A percentile compares a stretch with the other conserved stretches of the same genome.
These are phyloP conservation scores for Drosophila nr. perissopoda DNA, from an alignment of 2,888 invertebrate genomes.

Conservation along the genomic window DNA sequence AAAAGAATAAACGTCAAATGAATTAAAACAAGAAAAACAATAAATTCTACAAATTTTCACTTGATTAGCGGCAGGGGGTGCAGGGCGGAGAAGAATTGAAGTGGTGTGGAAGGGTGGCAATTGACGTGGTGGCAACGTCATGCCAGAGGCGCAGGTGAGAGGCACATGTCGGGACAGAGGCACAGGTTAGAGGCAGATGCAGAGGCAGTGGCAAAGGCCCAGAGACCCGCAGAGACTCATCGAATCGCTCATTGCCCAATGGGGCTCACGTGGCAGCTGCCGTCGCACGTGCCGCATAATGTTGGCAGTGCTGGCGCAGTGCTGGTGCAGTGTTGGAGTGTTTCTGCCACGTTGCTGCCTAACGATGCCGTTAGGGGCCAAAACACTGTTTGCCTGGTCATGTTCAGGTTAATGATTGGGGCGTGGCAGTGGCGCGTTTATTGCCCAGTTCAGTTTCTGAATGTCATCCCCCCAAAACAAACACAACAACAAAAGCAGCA, in stretches of 20 bases:
- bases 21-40: conserved; percentile 57
- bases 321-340: background rate
- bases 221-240: conserved; percentile 35
- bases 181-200: conserved; percentile 4
- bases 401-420: conserved; percentile 77
- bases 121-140: conserved; percentile 51
- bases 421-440: conserved; percentile 74
- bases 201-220: background rate
- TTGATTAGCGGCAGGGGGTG: conserved; percentile 51
- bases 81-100: no score
- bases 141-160: conserved; percentile 19
- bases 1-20: conserved; percentile 25
- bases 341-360: conserved; percentile 4
- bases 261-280: conserved; percentile 63
- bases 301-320: conserved; percentile 48
- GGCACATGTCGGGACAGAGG: background rate
- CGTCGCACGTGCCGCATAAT: conserved; percentile 73
- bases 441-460: conserved; percentile 64
- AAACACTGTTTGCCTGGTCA: conserved; percentile 66
- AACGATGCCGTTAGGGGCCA: conserved; percentile 68
- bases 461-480: conserved; percentile 44
- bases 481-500: conserved; percentile 15
- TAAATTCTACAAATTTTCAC: conserved; percentile 83
- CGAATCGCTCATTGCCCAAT: conserved; percentile 38
- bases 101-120: conserved; percentile 3